These are phyloP conservation scores for Eristalis tenax DNA, from an alignment of 2,888 invertebrate species.

Conservation along the genomic window DNA sequence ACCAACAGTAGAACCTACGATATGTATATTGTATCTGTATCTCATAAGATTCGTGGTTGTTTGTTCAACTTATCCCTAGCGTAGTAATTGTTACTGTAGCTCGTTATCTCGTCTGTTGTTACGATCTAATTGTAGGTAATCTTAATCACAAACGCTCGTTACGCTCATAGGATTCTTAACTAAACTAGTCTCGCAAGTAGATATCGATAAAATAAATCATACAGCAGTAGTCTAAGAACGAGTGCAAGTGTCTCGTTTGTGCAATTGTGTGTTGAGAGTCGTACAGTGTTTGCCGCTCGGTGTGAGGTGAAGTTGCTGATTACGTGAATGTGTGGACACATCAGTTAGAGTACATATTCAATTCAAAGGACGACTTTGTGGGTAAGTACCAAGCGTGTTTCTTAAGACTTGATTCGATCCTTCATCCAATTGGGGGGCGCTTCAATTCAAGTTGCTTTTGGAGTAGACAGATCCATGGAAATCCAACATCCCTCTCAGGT, in stretches of 20 bases:
- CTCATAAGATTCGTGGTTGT: slow-evolving; percentile 55
- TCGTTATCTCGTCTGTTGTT: slow-evolving; percentile 18
- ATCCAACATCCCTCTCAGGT: no score
- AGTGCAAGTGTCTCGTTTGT: background rate
- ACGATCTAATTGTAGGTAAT: slow-evolving; percentile 18
- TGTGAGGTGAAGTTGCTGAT: background rate
- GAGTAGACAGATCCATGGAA: no score
- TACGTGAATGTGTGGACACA: background rate
- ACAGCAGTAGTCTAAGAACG: background rate
- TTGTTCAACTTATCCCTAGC: slow-evolving; percentile 27
- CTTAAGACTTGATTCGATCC: background rate
- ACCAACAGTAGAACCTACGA: slow-evolving; percentile 53
- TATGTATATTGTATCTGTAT: slow-evolving; percentile 17
- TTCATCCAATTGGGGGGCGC: no score
- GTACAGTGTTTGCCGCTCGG: background rate
- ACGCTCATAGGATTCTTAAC: background rate
- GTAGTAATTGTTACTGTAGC: slow-evolving; percentile 39
- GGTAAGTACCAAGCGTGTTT: slow-evolving; percentile 11
- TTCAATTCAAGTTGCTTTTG: no score
- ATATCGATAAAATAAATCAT: slow-evolving; percentile 39
- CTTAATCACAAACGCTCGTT: slow-evolving; percentile 1
- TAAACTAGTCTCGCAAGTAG: slow-evolving; percentile 8
- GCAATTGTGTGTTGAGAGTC: background rate
- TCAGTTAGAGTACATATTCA: slow-evolving; percentile 11
- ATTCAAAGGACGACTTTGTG: background rate